Base-by-base conservation (phyloP, 2,113 vertebrate genomes). In the Baryphthengus martii region DNA sequence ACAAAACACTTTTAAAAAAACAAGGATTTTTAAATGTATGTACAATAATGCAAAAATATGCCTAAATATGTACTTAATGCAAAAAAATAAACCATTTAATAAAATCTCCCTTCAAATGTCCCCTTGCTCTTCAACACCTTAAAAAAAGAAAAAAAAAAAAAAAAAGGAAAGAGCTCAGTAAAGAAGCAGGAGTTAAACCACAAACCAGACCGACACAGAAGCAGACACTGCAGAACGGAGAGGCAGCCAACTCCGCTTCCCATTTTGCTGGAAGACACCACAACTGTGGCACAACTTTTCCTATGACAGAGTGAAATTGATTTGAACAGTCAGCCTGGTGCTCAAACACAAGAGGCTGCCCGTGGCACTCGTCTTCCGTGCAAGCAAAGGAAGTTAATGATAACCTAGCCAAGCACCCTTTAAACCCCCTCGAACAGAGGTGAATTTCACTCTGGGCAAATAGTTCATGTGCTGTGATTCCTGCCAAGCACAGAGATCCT, bases 11-110 rank as follows among this genome's bases (percentile, higher is more conserved):
- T 96, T 90, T 23, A 85, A 92, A 96, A 96, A 88, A 62, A 0
- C 42, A 82, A 80, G 44, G 91, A 88, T 68, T 94, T 94, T 82
- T 37, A 84, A 95, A 89, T 39, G 77, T 95, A 95, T 96, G 76
- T 96, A 96, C 93, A 97, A 53, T 55, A 92, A 95, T 95, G 94
- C 89, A 97, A 97, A 97, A 97, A 96, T 96, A 96, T 82, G 90
- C 96, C 96, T 94, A 75, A 92, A 92, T 93, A 97, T 87, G 74
- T 95, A 94, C 90, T 37, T 76, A 90, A 95, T 92, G 95, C 92
- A 95, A 95, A 96, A 95, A 95, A 97, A 96, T 86, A 93, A 96
- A 94, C 90, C 65, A 88, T 93, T 96, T 95, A 77, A 92, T 93
- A 94, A 96, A 89, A 94, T 89, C 62, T 96, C 92, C 95, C 73